Evolutionary conservation across 2,888 invertebrate species (phyloP).

Genomic region (Dendrolimus houi): DNA sequence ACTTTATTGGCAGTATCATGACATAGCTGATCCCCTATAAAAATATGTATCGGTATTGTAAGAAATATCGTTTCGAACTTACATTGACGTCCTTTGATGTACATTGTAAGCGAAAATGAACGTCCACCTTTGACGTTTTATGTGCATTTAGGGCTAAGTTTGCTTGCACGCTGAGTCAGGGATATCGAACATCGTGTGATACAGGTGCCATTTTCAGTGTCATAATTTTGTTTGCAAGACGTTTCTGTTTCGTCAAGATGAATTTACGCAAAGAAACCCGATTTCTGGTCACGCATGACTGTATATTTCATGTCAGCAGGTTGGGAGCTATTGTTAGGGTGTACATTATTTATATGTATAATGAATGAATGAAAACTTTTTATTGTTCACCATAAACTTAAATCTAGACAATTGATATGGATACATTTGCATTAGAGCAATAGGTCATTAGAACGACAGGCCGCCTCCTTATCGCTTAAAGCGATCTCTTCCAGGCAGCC

Average conservation of each 20-base stretch:
- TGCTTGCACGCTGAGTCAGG: slow-evolving; percentile 39
- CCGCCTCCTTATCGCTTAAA: too few species aligned
- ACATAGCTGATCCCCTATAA: slow-evolving; percentile 66
- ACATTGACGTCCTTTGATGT: slow-evolving; percentile 24
- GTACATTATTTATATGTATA: too few species aligned
- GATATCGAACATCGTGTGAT: slow-evolving; percentile 39
- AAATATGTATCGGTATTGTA: slow-evolving; percentile 66
- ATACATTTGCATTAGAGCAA: too few species aligned
- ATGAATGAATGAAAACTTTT: too few species aligned
- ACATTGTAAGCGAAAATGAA: slow-evolving; percentile 38
- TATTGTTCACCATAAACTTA: too few species aligned
- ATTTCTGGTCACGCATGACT: background rate
- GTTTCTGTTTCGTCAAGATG: slow-evolving; percentile 12
- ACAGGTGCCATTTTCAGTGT: slow-evolving; percentile 38
- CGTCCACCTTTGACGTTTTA: slow-evolving; percentile 40
- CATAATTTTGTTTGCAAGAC: slow-evolving; percentile 30
- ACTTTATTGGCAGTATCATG: slow-evolving; percentile 65
- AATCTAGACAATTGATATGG: too few species aligned
- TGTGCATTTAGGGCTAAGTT: slow-evolving; percentile 32
- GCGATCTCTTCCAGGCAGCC: too few species aligned
- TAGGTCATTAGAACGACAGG: too few species aligned
- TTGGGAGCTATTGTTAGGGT: too few species aligned
- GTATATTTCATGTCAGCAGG: background rate
- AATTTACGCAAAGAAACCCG: background rate
- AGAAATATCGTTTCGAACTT: slow-evolving; percentile 44